Percentiles rank a stretch among this genome's conserved stretches.
Evolutionary conservation across 2,888 invertebrate genomes (phyloP).

Genomic region (Crocallis elinguaria): DNA sequence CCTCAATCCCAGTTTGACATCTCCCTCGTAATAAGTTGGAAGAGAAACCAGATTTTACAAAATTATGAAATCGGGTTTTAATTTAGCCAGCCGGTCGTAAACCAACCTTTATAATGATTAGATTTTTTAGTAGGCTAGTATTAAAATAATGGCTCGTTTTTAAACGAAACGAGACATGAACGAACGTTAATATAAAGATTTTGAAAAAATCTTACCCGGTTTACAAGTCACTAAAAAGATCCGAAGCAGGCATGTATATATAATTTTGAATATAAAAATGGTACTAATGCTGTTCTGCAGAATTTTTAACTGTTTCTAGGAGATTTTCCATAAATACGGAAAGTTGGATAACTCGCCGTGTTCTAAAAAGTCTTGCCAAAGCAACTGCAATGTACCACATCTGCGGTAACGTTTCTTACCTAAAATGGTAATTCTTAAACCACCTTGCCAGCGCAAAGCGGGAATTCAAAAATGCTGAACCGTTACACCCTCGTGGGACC

Average conservation of each 20-base stretch:
- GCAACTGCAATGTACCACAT: conserved; percentile 26
- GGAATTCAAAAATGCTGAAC: conserved; percentile 45
- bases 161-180: conserved; percentile 19
- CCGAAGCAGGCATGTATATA: background rate
- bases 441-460: conserved; percentile 24
- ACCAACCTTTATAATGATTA: conserved; percentile 36
- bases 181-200: conserved; percentile 6
- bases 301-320: background rate
- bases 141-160: conserved; percentile 24
- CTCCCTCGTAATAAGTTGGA: conserved; percentile 3
- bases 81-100: conserved; percentile 28
- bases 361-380: conserved; percentile 1
- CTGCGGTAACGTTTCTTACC: conserved; percentile 23
- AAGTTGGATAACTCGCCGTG: too few species aligned
- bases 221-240: conserved; percentile 1
- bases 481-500: conserved; percentile 39
- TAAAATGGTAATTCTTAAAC: conserved; percentile 23
- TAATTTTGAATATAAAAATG: too few species aligned
- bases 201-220: background rate
- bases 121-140: conserved; percentile 22
- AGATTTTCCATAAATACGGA: conserved; percentile 5
- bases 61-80: conserved; percentile 26
- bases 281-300: background rate
- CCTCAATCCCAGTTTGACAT: background rate
- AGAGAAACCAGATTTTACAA: conserved; percentile 12